Conservation (phyloP, 2,888 invertebrate genomes). For the Apotomis betuletana region DNA sequence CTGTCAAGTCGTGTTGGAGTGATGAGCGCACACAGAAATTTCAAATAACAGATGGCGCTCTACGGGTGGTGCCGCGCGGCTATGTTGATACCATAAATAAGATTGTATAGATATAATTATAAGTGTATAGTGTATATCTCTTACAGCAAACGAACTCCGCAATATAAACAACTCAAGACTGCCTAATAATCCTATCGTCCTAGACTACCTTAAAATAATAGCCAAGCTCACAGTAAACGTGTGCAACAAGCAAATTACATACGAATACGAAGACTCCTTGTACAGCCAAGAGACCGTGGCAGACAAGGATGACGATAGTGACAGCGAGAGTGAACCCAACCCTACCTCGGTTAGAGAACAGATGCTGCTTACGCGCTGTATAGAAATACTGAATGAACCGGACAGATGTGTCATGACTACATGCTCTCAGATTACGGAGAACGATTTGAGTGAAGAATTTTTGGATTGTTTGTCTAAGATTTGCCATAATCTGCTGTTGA, state of each 20-base stretch:
- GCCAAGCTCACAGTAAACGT: slow-evolving; percentile 74
- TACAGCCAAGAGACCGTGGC: slow-evolving; percentile 75
- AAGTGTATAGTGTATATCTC: slow-evolving; percentile 15
- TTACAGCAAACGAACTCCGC: slow-evolving; percentile 76
- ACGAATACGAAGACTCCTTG: slow-evolving; percentile 76
- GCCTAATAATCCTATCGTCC: slow-evolving; percentile 80
- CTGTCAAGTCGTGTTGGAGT: too few relatives aligned
- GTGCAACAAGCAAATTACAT: slow-evolving; percentile 73
- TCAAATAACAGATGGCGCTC: too few relatives aligned
- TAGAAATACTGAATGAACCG: slow-evolving; percentile 86
- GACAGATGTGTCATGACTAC: slow-evolving; percentile 70
- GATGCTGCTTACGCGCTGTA: slow-evolving; percentile 80
- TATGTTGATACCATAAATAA: too few relatives aligned
- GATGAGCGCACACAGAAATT: too few relatives aligned
- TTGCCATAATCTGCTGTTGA: slow-evolving; percentile 92
- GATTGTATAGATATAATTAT: too few relatives aligned
- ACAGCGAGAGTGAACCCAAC: slow-evolving; percentile 80
- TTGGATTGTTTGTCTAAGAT: slow-evolving; percentile 89
- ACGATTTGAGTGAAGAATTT: slow-evolving; percentile 78
- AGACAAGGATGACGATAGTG: slow-evolving; percentile 84
- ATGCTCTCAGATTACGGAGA: slow-evolving; percentile 79
- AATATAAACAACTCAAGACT: slow-evolving; percentile 80
- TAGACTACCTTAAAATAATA: slow-evolving; percentile 74
- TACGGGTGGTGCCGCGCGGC: too few relatives aligned
- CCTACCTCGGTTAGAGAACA: slow-evolving; percentile 77